Evolutionary conservation across 2,888 invertebrate species (phyloP).

Genomic region (Boloria selene): DNA sequence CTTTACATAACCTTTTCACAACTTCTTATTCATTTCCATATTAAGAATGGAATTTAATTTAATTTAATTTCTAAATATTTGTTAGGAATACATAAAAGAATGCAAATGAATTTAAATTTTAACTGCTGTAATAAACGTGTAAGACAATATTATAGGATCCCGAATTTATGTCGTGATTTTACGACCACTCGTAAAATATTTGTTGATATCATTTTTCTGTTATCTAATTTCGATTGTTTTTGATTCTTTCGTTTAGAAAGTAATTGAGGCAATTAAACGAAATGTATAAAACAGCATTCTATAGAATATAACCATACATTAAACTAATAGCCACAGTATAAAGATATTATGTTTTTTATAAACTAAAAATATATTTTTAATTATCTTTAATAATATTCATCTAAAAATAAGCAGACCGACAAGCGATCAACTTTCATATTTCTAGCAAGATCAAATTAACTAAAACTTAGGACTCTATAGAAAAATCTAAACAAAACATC

Average conservation of each 20-base stretch:
- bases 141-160: slow-evolving; percentile 16
- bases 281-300: too few relatives aligned
- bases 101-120: slow-evolving; percentile 3
- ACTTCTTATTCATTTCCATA: not conserved
- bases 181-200: slow-evolving; percentile 24
- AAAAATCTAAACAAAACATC: too few relatives aligned
- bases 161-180: slow-evolving; percentile 25
- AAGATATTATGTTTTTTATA: too few relatives aligned
- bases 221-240: slow-evolving; percentile 12
- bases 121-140: slow-evolving; percentile 16
- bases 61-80: slow-evolving; percentile 5
- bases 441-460: too few relatives aligned
- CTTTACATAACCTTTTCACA: not conserved
- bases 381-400: too few relatives aligned
- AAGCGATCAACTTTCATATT: too few relatives aligned
- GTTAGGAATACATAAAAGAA: not conserved
- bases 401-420: too few relatives aligned
- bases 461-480: too few relatives aligned
- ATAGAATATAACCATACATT: too few relatives aligned
- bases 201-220: slow-evolving; percentile 12
- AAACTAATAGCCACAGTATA: too few relatives aligned
- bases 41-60: not conserved
- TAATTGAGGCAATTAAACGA: not conserved
- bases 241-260: not conserved
- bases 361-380: too few relatives aligned